Evolutionary conservation across 2,113 vertebrate species (phyloP), one percentile per base, ranked within the genome.

Genomic region (Oreochromis tanganicae): DNA sequence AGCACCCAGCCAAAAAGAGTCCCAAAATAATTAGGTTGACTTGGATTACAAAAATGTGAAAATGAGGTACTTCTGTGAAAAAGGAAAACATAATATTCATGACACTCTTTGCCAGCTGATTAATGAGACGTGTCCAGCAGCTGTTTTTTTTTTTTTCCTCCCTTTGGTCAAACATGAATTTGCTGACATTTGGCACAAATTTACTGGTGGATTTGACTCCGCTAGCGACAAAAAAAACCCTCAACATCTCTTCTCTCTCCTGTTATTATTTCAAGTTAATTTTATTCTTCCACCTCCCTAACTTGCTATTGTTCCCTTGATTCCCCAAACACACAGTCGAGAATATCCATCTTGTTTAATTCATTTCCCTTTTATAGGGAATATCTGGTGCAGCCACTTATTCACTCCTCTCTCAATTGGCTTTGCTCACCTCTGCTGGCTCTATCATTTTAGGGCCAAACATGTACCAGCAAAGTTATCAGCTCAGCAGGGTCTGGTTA

Each of bases 11-110:
- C 68, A 89, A 88, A 87, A 88, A 82, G 27, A 82, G 71, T 79
- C 61, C 56, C 73, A 82, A 88, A 88, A 90, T 90, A 90, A 95
- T 94, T 88, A 91, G 83, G 43, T 73, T 90, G 89, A 88, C 85
- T 92, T 5, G 21, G 55, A 88, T 80, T 63, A 85, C 24, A 84
- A 85, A 73, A 87, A 93, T 82, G 52, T 81, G 17, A 86, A 88
- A 84, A 87, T 84, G 5, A 91, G 50, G 52, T 80, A 82, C 43
- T 89, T 84, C 34, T 90, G 46, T 66, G 21, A 63, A 24, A 88
- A 79, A 87, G 19, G 19, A 54, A 80, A 88, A 82, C n/a, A 82
- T 85, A 85, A 50, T 52, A 61, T 86, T 85, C 68, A 32, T 80
- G n/a, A 82, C 59, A 71, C 14, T 81, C 87, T 87, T 86, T 57